Evolutionary conservation across 2,797 vertebrate genomes (phyloP).

Genomic region (Sebastes miniatus): DNA sequence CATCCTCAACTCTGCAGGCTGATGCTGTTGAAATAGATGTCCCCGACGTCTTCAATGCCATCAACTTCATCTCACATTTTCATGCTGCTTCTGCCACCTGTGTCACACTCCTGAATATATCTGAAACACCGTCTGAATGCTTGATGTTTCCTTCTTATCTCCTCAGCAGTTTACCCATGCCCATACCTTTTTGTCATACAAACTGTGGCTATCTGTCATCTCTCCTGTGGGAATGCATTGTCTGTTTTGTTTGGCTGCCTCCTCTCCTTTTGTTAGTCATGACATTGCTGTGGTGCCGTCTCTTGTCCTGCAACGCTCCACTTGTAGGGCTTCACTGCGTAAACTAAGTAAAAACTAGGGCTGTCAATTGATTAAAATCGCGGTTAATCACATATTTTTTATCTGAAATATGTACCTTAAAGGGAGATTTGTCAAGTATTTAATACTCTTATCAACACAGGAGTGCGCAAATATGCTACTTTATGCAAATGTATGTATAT

Average conservation of each 20-base stretch:
- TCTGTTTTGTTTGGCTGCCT: constrained; percentile 5
- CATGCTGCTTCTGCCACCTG: constrained; percentile 38
- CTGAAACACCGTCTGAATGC: constrained; percentile 23
- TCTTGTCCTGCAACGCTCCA: background rate
- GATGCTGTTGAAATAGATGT: constrained; percentile 39
- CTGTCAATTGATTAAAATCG: no score
- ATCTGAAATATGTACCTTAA: no score
- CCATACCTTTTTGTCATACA: constrained; percentile 17
- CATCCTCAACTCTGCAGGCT: constrained; percentile 9
- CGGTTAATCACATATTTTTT: no score
- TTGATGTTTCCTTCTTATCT: constrained; percentile 10
- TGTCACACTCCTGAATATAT: constrained; percentile 35
- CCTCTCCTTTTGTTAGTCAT: constrained; percentile 9
- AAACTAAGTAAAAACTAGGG: background rate
- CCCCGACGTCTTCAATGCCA: constrained; percentile 25
- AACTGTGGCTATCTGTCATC: constrained; percentile 35
- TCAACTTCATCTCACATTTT: constrained; percentile 43
- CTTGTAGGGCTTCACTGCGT: background rate
- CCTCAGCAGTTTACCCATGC: background rate
- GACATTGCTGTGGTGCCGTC: background rate
- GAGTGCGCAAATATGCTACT: accelerated
- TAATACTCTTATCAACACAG: no score
- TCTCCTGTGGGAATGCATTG: constrained; percentile 9
- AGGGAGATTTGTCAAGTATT: no score
- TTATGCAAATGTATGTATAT: no score